Base-by-base conservation (phyloP, 53 echinoderm and acorn worm genomes). In the Luidia sarsii region DNA sequence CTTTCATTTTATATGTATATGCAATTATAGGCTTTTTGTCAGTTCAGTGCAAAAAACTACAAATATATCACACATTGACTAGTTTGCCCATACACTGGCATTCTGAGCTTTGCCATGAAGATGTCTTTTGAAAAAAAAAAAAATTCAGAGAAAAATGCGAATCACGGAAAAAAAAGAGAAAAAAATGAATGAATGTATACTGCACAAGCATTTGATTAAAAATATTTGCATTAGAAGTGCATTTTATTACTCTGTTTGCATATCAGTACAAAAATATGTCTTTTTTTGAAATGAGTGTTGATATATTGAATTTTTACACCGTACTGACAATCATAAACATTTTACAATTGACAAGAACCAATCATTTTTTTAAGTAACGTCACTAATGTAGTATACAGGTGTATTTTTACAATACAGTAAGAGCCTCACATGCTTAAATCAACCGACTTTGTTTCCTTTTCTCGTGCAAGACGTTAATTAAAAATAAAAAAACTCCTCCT, bases 181-280 rank as follows among this genome's bases (percentile, higher is more conserved):
- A 18, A 19, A 64, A 38, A 60, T 75, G 75, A 46, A 77, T 27
- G 61, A 77, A 48, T 32, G 59, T 75, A 74, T 55, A 57, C 60
- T 61, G 61, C 60, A 77, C 77, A 77, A 77, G 77, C 60, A n/a
- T 48, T 77, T 48, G 31, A 77, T 67, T 65, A 77, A 77, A 74
- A 77, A 77, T 77, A 77, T 61, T 77, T 77, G 77, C 77, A 77
- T 77, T 77, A 28, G 43, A 60, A 77, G 77, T 77, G 77, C 77
- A 61, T 77, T 77, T 77, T 77, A 60, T 77, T 77, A 59, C 16
- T 39, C 55, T 29, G 21, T 3, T 77, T 77, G 77, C 77, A 77
- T 77, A 77, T 67, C 77, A 45, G 59, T 77, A 77, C 77, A 77
- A 77, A 77, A 77, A 77, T 77, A 77, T 36, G 39, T 77, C 45